Percentiles rank a stretch among this genome's conserved stretches.
Conservation (phyloP, 23 tunicate species). For the Diplosoma virens region DNA sequence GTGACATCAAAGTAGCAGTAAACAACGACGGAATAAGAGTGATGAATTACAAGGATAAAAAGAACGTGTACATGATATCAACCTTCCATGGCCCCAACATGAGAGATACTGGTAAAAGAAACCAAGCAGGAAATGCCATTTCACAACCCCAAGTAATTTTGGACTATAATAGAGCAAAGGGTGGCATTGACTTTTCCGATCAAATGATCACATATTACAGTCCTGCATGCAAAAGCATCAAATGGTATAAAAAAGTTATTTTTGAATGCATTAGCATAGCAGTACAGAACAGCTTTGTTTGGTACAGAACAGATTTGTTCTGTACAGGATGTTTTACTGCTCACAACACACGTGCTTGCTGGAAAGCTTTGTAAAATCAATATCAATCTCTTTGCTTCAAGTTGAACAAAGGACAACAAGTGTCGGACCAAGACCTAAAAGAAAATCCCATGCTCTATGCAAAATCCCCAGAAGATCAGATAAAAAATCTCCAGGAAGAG, state of each 20-base stretch:
- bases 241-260: too few relatives aligned
- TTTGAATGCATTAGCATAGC: too few relatives aligned
- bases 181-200: too few relatives aligned
- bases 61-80: slow-evolving; percentile 13
- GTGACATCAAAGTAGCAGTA: slow-evolving; percentile 8
- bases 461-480: slow-evolving; percentile 13
- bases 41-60: slow-evolving; percentile 22
- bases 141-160: slow-evolving; percentile 12
- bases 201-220: too few relatives aligned
- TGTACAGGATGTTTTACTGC: too few relatives aligned
- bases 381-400: too few relatives aligned
- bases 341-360: too few relatives aligned
- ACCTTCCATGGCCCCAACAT: slow-evolving; percentile 18
- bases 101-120: slow-evolving; percentile 13
- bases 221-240: too few relatives aligned
- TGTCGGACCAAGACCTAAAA: slow-evolving; percentile 6
- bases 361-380: too few relatives aligned
- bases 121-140: slow-evolving; percentile 10
- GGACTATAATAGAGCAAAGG: slow-evolving; percentile 24
- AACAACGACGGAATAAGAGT: slow-evolving; percentile 22
- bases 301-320: too few relatives aligned
- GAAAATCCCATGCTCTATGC: slow-evolving; percentile 9
- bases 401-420: too few relatives aligned
- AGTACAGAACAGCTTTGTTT: too few relatives aligned
- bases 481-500: slow-evolving; percentile 7